These are phyloP conservation scores for Eulithis testata DNA, from an alignment of 2,888 invertebrate genomes.

Conservation along the genomic window DNA sequence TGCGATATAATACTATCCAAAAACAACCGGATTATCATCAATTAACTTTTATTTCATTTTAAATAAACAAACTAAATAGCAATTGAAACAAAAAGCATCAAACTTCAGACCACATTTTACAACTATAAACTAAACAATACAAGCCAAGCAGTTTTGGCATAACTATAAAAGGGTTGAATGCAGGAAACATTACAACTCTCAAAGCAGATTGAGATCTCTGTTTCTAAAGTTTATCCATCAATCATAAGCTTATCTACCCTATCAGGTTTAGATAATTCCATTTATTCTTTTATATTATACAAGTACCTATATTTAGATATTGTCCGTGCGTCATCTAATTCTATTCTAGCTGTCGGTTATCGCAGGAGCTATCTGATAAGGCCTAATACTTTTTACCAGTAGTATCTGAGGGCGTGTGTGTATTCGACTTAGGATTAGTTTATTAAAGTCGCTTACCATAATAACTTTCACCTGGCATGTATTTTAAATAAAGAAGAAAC, in stretches of 20 bases:
- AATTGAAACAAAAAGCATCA: slow-evolving; percentile 23
- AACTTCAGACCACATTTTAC: slow-evolving; percentile 14
- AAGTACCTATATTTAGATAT: slow-evolving; percentile 8
- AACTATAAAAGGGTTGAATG: slow-evolving; percentile 24
- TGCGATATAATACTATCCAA: slow-evolving; percentile 12
- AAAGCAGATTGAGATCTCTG: slow-evolving; percentile 7
- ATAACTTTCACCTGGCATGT: too few relatives aligned
- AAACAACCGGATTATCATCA: too few relatives aligned
- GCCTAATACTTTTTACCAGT: slow-evolving; percentile 12
- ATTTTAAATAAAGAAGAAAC: not conserved
- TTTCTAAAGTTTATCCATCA: slow-evolving; percentile 14
- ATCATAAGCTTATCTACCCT: slow-evolving; percentile 14
- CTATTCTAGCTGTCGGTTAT: slow-evolving; percentile 22
- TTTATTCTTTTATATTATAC: slow-evolving; percentile 6
- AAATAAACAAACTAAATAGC: slow-evolving; percentile 17
- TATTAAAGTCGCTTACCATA: too few relatives aligned
- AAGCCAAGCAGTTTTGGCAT: slow-evolving; percentile 32
- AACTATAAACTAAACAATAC: slow-evolving; percentile 9
- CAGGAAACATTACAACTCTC: slow-evolving; percentile 6
- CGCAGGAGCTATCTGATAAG: slow-evolving; percentile 21
- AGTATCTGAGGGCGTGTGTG: too few relatives aligned
- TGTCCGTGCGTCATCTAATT: slow-evolving; percentile 19
- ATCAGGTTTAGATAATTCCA: not conserved
- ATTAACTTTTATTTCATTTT: not conserved
- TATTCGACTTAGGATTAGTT: too few relatives aligned